Base-by-base conservation (phyloP, 1,140 invertebrate species). In the Hesperophylax magnus region DNA sequence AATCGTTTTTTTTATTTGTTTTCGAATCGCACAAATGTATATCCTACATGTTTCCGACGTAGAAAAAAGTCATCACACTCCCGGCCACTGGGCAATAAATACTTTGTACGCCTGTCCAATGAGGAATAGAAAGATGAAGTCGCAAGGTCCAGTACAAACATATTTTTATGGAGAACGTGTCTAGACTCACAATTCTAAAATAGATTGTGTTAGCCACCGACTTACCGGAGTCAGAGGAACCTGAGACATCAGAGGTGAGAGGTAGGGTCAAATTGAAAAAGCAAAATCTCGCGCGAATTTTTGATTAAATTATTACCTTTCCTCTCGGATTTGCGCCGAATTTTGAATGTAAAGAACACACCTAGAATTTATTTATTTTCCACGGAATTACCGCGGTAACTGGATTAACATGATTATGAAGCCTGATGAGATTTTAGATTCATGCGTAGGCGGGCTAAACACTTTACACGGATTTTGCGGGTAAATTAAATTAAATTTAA, bases 191-290 rank as follows among this genome's bases (percentile, higher is more conserved):
- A 14, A 47, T 9, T 47, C 39, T 47, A 11, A 47, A 47, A 47
- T 2, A 47, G 9, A 47, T 47, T 47, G 39, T 47, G 14, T 47
- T 47, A 47, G 39, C 39, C 3, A 47, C 39, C 11, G 39, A 47
- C 9, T 9, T 47, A 47, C 39, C 39, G 11, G 39, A 3, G 39
- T 47, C 39, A 9, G 1, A 47, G 39, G 39, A 47, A 47, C 0
- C 0, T 1, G 39, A 47, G 39, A 34, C 7, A 34, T 34, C 34
- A 8, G 34, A 34, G 34, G 8, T 6, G 34, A 8, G 39, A 47
- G 39, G 18, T 61, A 6, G 58, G 58, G 20, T 61, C 58, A 61
- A 61, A 61, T 61, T 61, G 58, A 22, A 61, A 61, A 61, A 20
- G 58, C 3, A 24, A 61, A 18, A 24, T 20, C 58, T 61, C 58